Base-by-base conservation (phyloP, 2,888 invertebrate genomes). In the Poecilobothrus nobilitatus region DNA sequence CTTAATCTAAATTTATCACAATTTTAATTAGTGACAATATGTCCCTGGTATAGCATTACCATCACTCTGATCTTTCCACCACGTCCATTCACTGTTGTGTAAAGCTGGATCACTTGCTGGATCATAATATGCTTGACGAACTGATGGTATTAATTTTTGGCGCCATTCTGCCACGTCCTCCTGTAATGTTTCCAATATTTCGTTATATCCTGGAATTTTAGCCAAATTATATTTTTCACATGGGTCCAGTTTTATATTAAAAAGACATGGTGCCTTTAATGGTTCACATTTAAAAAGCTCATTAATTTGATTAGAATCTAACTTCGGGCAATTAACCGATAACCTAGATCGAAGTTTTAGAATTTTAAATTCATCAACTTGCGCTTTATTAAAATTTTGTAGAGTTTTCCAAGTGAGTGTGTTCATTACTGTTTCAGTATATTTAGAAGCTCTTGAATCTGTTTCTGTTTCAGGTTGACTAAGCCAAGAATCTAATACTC, bases 21-120 rank as follows among this genome's bases (percentile, higher is more conserved):
- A 27, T 27, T 27, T 27, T 27, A 12, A 15, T 27, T 18, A 63
- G 12, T 27, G 22, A 63, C 63, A 63, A 63, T 63, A 63, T 27
- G 63, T 63, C 15, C 63, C 63, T 63, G 63, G 63, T 15, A 63
- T 63, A 63, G 27, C 15, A 63, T 63, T 53, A n/a, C 53, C 53
- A 53, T 53, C 53, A 53, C 53, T 53, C 18, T 53, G 53, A 53
- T 85, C 84, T 71, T 77, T 75, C 86, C 86, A 88, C 73, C 81
- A 83, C 1, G 82, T 82, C 88, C 88, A 88, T 0, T 84, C 83
- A 67, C 83, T 82, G 67, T 85, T 83, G 81, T 85, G 86, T 8
- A 79, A 73, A 0, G 74, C 73, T 0, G 88, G 88, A 78, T 87
- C 81, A 1, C 84, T 83, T 1, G 78, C 79, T 0, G 80, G 78